Evolutionary conservation across 2,113 vertebrate genomes (phyloP).

Genomic region (Bos taurus): DNA sequence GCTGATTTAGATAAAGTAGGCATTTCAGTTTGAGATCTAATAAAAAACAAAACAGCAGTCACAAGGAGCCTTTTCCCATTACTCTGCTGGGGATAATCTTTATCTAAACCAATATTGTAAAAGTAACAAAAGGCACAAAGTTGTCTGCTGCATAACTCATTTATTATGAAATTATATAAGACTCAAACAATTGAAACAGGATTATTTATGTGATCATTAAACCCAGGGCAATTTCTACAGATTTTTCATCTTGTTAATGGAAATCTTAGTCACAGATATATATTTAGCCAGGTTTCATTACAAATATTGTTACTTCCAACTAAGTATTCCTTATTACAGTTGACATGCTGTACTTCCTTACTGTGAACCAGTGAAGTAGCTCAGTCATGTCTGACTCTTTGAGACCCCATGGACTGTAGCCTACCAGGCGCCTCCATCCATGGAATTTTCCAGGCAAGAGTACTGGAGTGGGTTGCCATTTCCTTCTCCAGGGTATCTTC

Average conservation of each 20-base stretch:
- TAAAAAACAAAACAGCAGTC: neutral
- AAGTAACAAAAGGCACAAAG: constrained; percentile 48
- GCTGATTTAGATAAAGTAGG: constrained; percentile 22
- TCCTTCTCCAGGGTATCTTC: neutral
- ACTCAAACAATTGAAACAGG: constrained; percentile 31
- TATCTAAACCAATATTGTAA: constrained; percentile 39
- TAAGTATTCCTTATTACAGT: constrained; percentile 29
- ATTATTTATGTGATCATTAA: constrained; percentile 56
- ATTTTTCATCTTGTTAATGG: constrained; percentile 41
- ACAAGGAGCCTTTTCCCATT: neutral
- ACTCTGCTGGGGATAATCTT: neutral
- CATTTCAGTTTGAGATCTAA: neutral
- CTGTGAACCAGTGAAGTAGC: neutral
- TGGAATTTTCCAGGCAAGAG: neutral
- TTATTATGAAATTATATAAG: constrained; percentile 43
- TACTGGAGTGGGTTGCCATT: neutral
- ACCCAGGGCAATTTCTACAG: constrained; percentile 11
- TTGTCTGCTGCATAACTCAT: constrained; percentile 47
- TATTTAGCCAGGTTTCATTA: constrained; percentile 32
- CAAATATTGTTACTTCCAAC: constrained; percentile 21
- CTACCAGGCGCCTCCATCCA: neutral
- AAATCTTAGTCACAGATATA: constrained; percentile 1
- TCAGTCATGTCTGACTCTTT: neutral
- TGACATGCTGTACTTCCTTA: neutral
- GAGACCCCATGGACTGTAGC: neutral